Base-by-base conservation (phyloP, 2,888 invertebrate species). In the Hydroisotoma schaefferi region DNA sequence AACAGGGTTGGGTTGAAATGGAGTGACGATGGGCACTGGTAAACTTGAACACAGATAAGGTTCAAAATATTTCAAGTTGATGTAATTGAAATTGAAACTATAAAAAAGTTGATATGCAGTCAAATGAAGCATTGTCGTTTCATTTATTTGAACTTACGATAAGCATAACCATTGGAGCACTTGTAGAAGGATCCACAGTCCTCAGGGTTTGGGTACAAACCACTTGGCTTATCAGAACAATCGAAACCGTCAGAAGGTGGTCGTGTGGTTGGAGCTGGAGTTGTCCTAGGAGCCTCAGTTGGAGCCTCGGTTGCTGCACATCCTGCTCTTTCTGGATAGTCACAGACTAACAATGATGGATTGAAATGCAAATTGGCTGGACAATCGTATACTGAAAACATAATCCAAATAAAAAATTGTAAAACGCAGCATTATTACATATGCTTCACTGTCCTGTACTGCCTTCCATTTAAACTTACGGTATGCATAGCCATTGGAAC, bases 161-260 rank as follows among this genome's bases (percentile, higher is more conserved):
- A 79, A 0, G 81, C 76, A 1, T 75, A 74, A 2, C 77, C 77
- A 1, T 77, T 75, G 63, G 80, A 79, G 73, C 81, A 81, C 69
- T 80, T 79, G 76, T 76, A 81, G 76, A 80, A 81, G 29, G 76
- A 74, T 40, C 74, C 59, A 73, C 81, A 81, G 72, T 75, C 77
- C 0, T 76, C 74, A 18, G 76, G 61, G 67, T 75, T 75, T 62
- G 80, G 77, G 65, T 81, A 79, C 47, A 80, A 76, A 23, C 80
- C 77, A 75, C 80, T 80, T 74, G 53, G 38, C 18, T 52, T 37
- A 18, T 43, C 40, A 2, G 37, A 48, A 1, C 52, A 52, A 23
- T 38, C 43, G 23, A 55, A 61, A 2, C 18, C 47, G 12, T 44
- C 57, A 2, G 57, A 26, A 28, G 57, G 57, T 20, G 51, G 43